Conservation (phyloP, 2,797 vertebrate species). For the Parauchenoglanis punctatus region DNA sequence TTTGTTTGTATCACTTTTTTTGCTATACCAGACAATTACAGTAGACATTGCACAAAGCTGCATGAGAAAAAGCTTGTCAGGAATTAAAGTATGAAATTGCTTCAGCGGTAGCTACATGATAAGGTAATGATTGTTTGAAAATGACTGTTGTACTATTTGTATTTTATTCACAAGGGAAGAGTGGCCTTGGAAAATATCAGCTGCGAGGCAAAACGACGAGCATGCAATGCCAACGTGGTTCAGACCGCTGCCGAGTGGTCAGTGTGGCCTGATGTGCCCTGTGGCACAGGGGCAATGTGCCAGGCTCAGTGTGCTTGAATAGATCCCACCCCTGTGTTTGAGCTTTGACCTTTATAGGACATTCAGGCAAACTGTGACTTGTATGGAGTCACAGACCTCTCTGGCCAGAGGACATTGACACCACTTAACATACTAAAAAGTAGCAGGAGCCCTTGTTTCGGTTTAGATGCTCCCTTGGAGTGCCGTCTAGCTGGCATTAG, state of each 20-base stretch:
- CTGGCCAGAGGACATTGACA: slow-evolving; percentile 34
- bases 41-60: slow-evolving; percentile 46
- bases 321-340: slow-evolving; percentile 42
- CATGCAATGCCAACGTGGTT: slow-evolving; percentile 17
- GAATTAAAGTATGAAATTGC: slow-evolving; percentile 59
- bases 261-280: slow-evolving; percentile 33
- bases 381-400: slow-evolving; percentile 35
- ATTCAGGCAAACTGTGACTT: slow-evolving; percentile 48
- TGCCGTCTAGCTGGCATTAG: slow-evolving; percentile 21
- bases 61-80: slow-evolving; percentile 50
- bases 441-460: slow-evolving; percentile 1
- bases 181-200: slow-evolving; percentile 28
- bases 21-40: slow-evolving; percentile 49
- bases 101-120: slow-evolving; percentile 48
- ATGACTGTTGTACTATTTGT: slow-evolving; percentile 21
- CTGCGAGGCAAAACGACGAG: not conserved
- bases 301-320: slow-evolving; percentile 38
- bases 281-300: slow-evolving; percentile 36
- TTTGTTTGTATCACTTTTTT: slow-evolving; percentile 37
- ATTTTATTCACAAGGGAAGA: not conserved
- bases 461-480: not conserved
- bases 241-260: slow-evolving; percentile 14
- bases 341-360: slow-evolving; percentile 50
- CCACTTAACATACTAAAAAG: slow-evolving; percentile 33
- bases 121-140: slow-evolving; percentile 52